Percentiles rank a stretch among this genome's conserved stretches.
phyloP scores from a whole-genome alignment of 2,888 invertebrate genomes.

The Eristalis pertinax region DNA sequence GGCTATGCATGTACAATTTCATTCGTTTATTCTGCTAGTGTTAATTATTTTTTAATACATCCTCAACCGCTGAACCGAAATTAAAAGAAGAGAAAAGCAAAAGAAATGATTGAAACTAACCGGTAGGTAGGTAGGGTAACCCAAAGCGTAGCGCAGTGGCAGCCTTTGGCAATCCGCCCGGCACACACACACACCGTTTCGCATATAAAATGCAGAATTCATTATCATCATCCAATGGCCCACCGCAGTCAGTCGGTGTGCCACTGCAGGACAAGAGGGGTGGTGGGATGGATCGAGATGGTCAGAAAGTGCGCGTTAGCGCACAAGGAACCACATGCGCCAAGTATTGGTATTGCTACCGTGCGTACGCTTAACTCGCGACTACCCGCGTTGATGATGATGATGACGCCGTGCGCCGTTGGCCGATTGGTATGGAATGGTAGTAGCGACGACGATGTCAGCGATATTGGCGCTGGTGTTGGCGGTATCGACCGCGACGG shows the following conservation, averaged over 20 bases:
- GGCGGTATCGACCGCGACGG: conserved; percentile 29
- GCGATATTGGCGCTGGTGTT: conserved; percentile 23
- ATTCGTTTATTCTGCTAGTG: conserved; percentile 44
- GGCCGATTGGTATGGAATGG: no score
- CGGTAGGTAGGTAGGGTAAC: conserved; percentile 48
- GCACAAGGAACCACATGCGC: conserved; percentile 53
- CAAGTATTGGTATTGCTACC: conserved; percentile 36
- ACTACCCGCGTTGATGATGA: background rate
- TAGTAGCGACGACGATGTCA: conserved; percentile 25
- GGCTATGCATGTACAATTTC: background rate
- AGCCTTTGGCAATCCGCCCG: conserved; percentile 69
- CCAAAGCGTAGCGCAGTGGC: conserved; percentile 71
- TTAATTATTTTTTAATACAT: conserved; percentile 67
- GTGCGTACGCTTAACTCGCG: conserved; percentile 47
- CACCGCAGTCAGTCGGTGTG: background rate
- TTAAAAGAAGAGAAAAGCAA: conserved; percentile 12
- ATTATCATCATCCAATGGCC: conserved; percentile 38
- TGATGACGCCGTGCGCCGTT: background rate
- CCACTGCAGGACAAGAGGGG: background rate
- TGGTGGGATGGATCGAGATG: background rate
- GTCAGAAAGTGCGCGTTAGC: conserved; percentile 41
- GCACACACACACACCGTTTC: conserved; percentile 65
- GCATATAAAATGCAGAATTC: conserved; percentile 71
- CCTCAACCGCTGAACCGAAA: conserved; percentile 27
- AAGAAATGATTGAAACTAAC: conserved; percentile 17